Percentiles rank a stretch among this genome's conserved stretches.
phyloP scores from a whole-genome alignment of 2,113 vertebrate species.

The Carassius gibelio region DNA sequence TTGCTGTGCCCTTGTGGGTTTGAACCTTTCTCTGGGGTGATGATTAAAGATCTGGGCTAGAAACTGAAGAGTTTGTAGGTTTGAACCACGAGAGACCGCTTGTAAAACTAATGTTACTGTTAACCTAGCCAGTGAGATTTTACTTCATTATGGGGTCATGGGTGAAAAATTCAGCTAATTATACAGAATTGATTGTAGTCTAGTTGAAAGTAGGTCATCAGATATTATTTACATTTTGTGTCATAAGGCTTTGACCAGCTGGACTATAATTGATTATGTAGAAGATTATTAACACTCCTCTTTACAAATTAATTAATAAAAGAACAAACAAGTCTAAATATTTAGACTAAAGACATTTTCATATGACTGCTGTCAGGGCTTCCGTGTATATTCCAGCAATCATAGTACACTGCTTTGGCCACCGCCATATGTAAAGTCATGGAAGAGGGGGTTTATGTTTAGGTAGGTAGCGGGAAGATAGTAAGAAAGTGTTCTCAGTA shows the following conservation, averaged over 20 bases:
- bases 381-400: not conserved
- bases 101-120: conserved; percentile 11
- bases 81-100: not conserved
- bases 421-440: not conserved
- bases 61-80: not conserved
- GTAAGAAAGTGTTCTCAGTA: not conserved
- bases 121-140: not conserved
- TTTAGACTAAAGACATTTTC: not conserved
- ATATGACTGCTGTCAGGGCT: not conserved
- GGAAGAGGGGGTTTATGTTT: not conserved
- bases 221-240: not conserved
- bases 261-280: conserved; percentile 19
- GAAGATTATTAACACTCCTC: not conserved
- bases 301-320: conserved; percentile 7
- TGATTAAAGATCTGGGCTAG: conserved; percentile 20
- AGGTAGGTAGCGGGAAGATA: not conserved
- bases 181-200: conserved; percentile 11
- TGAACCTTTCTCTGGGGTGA: not conserved
- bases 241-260: not conserved
- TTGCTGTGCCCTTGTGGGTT: conserved; percentile 13
- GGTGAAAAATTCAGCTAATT: not conserved
- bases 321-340: not conserved
- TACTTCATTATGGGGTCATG: not conserved
- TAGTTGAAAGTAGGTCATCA: conserved; percentile 3
- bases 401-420: not conserved